Base-by-base conservation (phyloP, 2,888 invertebrate species). In the Amblyjoppa fuscipennis region DNA sequence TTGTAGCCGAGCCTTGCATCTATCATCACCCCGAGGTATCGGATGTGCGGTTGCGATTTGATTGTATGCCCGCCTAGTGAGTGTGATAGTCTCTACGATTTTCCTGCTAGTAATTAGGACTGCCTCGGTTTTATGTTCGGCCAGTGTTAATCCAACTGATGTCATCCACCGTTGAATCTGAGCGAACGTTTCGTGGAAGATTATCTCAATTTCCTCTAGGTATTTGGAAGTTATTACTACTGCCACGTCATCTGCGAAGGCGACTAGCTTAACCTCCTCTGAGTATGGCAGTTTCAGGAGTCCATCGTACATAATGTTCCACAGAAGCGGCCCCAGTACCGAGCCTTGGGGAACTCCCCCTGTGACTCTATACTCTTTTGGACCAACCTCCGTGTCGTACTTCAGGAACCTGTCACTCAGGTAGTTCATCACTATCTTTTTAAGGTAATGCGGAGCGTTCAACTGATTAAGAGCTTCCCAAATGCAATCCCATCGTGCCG, bases 1-100 rank as follows among this genome's bases (percentile, higher is more conserved):
- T 79, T 75, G 68, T 83, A 87, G 45, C 49, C 69, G 16, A 85
- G 70, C 34, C 82, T 85, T 16, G 76, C 56, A 51, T 85, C 78
- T 7, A 87, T n/a, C 66, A 69, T 70, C 49, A 87, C 59, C n/a
- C 87, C 87, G 16, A 87, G 68, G 49, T 85, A 87, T 51, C 68
- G 28, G 38, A 87, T 70, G 31, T 20, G 66, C 51, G 85, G 71
- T 31, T 79, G 61, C 0, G 75, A 59, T 2, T 20, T 31, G 13
- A 85, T 84, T 7, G 83, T 83, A 41, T 69, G 59, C 51, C 45
- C 75, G n/a, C 76, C 81, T 4, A 13, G 38, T n/a, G 38, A 53
- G 51, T 9, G 53, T 38, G 9, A 56, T 34, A 28, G 41, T 38
- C 68, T 45, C 68, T 28, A 16, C 25, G 3, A 9, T 38, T 16